Percentiles rank a stretch among this genome's conserved stretches.
Conservation (phyloP, 1,140 invertebrate genomes). For the Laupala kohalensis region DNA sequence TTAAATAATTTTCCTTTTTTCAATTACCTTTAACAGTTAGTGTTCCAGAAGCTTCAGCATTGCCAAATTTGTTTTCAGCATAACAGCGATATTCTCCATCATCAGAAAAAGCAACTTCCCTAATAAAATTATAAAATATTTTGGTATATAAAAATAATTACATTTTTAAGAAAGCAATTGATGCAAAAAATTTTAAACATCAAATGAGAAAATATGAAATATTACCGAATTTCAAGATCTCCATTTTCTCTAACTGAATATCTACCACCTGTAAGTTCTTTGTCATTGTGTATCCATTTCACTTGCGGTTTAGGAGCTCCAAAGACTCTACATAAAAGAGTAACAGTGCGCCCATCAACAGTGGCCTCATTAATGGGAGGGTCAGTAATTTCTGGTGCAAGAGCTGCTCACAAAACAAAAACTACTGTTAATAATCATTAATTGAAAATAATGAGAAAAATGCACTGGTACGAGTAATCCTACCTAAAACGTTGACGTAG, state of each 20-base stretch:
- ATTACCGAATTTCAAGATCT: constrained; percentile 62
- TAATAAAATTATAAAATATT: no score
- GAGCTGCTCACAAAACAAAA: constrained; percentile 37
- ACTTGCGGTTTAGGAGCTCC: constrained; percentile 88
- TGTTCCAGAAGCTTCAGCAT: constrained; percentile 56
- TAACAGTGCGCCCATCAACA: constrained; percentile 70
- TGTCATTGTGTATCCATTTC: constrained; percentile 78
- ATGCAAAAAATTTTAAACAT: neutral
- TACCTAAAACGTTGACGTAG: constrained; percentile 87
- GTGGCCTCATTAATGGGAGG: constrained; percentile 64
- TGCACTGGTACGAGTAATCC: constrained; percentile 8
- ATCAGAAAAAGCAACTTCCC: constrained; percentile 69
- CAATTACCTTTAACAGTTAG: constrained; percentile 64
- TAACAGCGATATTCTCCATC: constrained; percentile 81
- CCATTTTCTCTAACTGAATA: constrained; percentile 60
- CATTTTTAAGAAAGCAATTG: neutral
- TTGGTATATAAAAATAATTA: no score
- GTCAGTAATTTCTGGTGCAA: constrained; percentile 80
- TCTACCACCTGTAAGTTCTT: constrained; percentile 71
- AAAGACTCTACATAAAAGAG: constrained; percentile 82
- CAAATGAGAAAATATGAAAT: neutral
- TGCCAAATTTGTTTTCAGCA: constrained; percentile 86
- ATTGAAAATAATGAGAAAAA: neutral
- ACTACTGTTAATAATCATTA: neutral
- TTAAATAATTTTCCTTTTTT: neutral